phyloP scores from a whole-genome alignment of 2,797 vertebrate genomes.

The Pangasius sanitwongsei region DNA sequence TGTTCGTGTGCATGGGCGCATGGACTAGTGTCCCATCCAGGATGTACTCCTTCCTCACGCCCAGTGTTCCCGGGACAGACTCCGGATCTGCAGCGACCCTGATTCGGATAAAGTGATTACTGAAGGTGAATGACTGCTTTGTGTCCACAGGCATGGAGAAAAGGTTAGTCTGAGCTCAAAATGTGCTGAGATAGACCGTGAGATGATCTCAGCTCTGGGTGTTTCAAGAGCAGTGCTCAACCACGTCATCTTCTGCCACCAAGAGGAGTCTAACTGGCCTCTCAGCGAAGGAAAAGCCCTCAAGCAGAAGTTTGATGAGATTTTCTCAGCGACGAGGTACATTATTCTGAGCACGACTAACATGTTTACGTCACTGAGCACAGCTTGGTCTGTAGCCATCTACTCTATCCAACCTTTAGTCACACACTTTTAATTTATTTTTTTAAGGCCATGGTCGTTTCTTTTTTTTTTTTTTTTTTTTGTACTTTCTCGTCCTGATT shows the following conservation, averaged over 20 bases:
- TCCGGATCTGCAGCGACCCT: background rate
- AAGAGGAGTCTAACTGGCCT: conserved; percentile 99
- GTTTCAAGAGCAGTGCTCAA: conserved; percentile 94
- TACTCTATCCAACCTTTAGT: background rate
- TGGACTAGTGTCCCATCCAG: background rate
- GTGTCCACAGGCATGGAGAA: conserved; percentile 79
- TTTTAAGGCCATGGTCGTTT: background rate
- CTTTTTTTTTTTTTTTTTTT: background rate
- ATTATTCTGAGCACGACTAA: background rate
- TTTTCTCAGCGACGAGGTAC: conserved; percentile 97
- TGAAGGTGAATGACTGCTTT: background rate
- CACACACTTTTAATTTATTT: background rate
- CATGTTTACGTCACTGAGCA: background rate
- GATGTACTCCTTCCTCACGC: background rate
- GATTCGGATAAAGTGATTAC: background rate
- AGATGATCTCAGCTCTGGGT: conserved; percentile 93
- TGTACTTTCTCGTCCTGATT: background rate
- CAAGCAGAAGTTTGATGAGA: conserved; percentile 98
- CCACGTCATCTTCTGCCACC: conserved; percentile 98
- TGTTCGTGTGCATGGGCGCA: background rate
- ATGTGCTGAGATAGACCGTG: conserved; percentile 91
- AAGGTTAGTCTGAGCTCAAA: conserved; percentile 91
- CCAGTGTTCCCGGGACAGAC: background rate
- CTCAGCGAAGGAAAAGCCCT: conserved; percentile 93
- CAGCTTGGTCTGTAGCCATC: background rate